Percentiles rank a stretch among this genome's conserved stretches.
phyloP scores from a whole-genome alignment of 2,888 invertebrate species.

The Cataglyphis cursor region DNA sequence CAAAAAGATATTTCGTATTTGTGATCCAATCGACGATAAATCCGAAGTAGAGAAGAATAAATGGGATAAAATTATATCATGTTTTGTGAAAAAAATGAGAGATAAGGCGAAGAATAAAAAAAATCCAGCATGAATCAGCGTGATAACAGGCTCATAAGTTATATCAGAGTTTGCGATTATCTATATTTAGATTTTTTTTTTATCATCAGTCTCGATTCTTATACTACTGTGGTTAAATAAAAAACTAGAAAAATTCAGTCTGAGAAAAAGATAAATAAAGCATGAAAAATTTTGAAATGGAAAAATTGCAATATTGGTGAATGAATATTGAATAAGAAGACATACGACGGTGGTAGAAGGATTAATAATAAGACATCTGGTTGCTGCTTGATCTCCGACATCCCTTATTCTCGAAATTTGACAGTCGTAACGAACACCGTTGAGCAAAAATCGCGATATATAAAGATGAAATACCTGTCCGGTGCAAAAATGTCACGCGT shows the following conservation, averaged over 20 bases:
- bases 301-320: constrained; percentile 38
- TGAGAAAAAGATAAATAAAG: constrained; percentile 14
- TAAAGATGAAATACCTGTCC: constrained; percentile 23
- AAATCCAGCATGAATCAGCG: background rate
- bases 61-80: constrained; percentile 13
- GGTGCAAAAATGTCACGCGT: background rate
- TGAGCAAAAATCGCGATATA: constrained; percentile 56
- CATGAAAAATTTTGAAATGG: background rate
- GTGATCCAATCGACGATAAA: background rate
- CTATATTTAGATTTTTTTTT: constrained; percentile 56
- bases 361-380: constrained; percentile 36
- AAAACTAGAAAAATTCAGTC: constrained; percentile 54
- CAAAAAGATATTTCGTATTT: background rate
- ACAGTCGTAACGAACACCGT: constrained; percentile 62
- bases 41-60: background rate
- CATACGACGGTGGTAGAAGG: constrained; percentile 15
- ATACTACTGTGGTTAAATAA: constrained; percentile 44
- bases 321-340: constrained; percentile 42
- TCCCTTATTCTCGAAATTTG: constrained; percentile 60
- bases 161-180: constrained; percentile 57
- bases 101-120: constrained; percentile 2
- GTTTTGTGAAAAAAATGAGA: background rate
- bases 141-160: background rate
- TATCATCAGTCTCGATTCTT: constrained; percentile 62
- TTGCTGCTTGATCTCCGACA: constrained; percentile 49